A percentile compares a stretch with the other conserved stretches of the same genome.
These are phyloP conservation scores for Euphydryas editha DNA, from an alignment of 2,888 invertebrate genomes.

Conservation along the genomic window DNA sequence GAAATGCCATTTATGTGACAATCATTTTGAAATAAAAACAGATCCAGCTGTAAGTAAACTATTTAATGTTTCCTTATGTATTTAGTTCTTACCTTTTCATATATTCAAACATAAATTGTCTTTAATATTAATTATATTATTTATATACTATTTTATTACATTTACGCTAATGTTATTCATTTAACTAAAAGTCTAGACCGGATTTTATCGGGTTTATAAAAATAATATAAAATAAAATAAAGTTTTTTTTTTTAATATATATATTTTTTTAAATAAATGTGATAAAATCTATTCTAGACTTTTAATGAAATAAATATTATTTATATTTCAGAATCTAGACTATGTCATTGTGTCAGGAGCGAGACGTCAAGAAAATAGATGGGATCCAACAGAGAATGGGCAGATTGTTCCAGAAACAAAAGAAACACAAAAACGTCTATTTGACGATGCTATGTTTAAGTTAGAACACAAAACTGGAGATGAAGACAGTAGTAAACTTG, in stretches of 20 bases:
- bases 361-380: conserved; percentile 97
- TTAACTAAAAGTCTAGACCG: too few species aligned
- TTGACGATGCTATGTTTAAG: conserved; percentile 99
- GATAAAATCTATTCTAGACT: too few species aligned
- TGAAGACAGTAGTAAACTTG: conserved; percentile 86
- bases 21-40: conserved; percentile 98
- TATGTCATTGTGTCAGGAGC: conserved; percentile 98
- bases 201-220: too few species aligned
- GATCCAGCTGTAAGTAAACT: conserved; percentile 92
- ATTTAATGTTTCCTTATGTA: too few species aligned
- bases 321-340: conserved; percentile 92
- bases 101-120: too few species aligned
- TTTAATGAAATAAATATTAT: conserved; percentile 7
- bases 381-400: conserved; percentile 98
- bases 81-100: too few species aligned
- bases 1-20: conserved; percentile 99
- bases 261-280: too few species aligned
- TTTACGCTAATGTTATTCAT: too few species aligned
- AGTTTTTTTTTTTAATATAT: too few species aligned
- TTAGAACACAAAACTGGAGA: conserved; percentile 96
- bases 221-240: too few species aligned
- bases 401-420: conserved; percentile 97
- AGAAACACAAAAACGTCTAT: conserved; percentile 93
- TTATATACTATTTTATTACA: too few species aligned
- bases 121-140: too few species aligned